Conservation (phyloP, 1,140 invertebrate species). For the Nautilus pompilius region DNA sequence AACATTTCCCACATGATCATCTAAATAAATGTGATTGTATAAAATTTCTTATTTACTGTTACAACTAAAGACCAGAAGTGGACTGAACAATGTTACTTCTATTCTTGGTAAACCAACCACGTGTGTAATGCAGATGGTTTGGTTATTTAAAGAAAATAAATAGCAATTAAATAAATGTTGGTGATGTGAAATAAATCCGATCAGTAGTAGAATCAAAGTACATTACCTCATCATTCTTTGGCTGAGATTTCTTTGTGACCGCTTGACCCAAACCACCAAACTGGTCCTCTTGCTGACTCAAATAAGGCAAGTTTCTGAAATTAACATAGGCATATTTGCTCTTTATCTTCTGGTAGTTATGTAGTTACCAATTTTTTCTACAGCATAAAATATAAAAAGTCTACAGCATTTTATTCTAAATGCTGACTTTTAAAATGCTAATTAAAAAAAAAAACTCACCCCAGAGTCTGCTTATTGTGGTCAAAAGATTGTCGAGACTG, state of each 20-base stretch:
- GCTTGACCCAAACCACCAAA: conserved; percentile 36
- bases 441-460: conserved; percentile 19
- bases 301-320: conserved; percentile 20
- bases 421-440: neutral
- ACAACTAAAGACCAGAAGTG: neutral
- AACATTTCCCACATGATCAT: too few relatives aligned
- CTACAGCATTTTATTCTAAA: neutral
- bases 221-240: conserved; percentile 1
- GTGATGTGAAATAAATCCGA: neutral
- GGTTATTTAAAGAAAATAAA: neutral
- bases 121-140: neutral
- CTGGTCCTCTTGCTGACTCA: conserved; percentile 38
- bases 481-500: conserved; percentile 68
- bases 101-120: neutral
- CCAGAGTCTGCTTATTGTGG: conserved; percentile 38
- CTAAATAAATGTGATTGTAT: too few relatives aligned
- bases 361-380: neutral
- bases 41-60: neutral
- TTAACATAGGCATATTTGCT: neutral
- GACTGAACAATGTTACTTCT: neutral
- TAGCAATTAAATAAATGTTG: neutral
- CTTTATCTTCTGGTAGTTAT: neutral
- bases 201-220: neutral
- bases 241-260: conserved; percentile 25
- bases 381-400: neutral